phyloP scores from a whole-genome alignment of 2,113 vertebrate genomes.

The Deroptyus accipitrinus region DNA sequence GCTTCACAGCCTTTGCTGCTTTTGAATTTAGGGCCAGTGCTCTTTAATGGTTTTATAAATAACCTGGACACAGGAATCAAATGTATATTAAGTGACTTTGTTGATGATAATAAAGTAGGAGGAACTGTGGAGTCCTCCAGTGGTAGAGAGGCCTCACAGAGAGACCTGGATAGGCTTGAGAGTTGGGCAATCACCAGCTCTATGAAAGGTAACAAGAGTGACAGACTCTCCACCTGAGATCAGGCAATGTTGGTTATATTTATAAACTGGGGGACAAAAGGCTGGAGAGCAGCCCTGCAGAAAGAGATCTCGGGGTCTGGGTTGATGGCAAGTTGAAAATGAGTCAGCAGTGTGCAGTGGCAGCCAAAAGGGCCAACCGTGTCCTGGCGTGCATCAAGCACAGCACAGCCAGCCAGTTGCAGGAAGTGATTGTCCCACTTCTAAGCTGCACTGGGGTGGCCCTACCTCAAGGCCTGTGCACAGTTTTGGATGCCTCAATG shows the following conservation, averaged over 20 bases:
- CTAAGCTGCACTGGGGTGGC: too few relatives aligned
- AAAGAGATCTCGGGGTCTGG: not conserved
- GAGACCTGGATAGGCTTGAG: not conserved
- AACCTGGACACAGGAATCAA: not conserved
- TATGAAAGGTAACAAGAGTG: not conserved
- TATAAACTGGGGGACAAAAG: not conserved
- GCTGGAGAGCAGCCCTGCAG: not conserved
- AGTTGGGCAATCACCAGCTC: not conserved
- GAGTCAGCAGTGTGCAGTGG: too few relatives aligned
- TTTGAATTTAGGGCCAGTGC: not conserved
- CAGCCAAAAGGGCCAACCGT: too few relatives aligned
- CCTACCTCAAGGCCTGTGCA: not conserved
- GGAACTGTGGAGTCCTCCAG: not conserved
- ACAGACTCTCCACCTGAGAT: not conserved
- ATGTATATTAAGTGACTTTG: not conserved
- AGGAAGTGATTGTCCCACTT: not conserved
- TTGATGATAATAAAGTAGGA: not conserved
- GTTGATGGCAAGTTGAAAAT: not conserved
- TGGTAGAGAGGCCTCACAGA: not conserved
- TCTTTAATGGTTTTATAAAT: not conserved
- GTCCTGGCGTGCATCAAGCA: too few relatives aligned
- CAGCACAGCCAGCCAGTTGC: too few relatives aligned
- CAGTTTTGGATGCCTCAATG: too few relatives aligned
- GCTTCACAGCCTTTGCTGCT: not conserved
- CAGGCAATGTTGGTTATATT: not conserved